Percentiles rank a stretch among this genome's conserved stretches.
phyloP scores from a whole-genome alignment of 2,797 vertebrate genomes.

The Spinibarbus caldwelli region DNA sequence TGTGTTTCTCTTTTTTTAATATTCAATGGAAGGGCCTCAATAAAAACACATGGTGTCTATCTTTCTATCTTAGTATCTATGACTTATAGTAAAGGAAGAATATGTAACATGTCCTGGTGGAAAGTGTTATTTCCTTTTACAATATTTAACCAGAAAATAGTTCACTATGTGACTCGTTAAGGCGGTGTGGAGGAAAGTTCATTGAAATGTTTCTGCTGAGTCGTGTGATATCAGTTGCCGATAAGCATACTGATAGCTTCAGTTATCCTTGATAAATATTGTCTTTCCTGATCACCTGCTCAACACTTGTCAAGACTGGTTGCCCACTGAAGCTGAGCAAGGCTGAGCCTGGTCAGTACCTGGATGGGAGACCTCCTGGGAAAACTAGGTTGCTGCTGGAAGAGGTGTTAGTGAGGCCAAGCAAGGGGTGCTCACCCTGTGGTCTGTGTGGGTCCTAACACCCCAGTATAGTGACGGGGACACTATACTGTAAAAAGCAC shows the following conservation, averaged over 20 bases:
- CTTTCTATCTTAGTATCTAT: neutral
- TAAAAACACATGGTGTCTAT: constrained; percentile 79
- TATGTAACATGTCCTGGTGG: neutral
- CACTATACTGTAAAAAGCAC: too few relatives aligned
- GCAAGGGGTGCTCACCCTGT: too few relatives aligned
- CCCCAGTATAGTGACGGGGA: too few relatives aligned
- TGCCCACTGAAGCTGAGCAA: too few relatives aligned
- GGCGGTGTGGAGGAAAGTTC: neutral
- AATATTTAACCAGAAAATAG: neutral
- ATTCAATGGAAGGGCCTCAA: constrained; percentile 84
- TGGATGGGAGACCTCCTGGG: too few relatives aligned
- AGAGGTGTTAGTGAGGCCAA: too few relatives aligned
- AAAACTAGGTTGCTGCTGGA: too few relatives aligned
- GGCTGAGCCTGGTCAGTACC: too few relatives aligned
- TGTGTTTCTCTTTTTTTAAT: constrained; percentile 81
- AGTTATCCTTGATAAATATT: neutral
- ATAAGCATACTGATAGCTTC: neutral
- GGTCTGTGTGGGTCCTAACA: too few relatives aligned
- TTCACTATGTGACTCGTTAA: too few relatives aligned
- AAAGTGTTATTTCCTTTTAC: neutral
- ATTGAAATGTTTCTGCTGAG: neutral
- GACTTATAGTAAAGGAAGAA: neutral
- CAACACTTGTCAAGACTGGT: neutral
- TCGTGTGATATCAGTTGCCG: neutral
- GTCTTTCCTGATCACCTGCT: neutral